phyloP scores from a whole-genome alignment of 2,113 vertebrate genomes.

The Eleginops maclovinus region DNA sequence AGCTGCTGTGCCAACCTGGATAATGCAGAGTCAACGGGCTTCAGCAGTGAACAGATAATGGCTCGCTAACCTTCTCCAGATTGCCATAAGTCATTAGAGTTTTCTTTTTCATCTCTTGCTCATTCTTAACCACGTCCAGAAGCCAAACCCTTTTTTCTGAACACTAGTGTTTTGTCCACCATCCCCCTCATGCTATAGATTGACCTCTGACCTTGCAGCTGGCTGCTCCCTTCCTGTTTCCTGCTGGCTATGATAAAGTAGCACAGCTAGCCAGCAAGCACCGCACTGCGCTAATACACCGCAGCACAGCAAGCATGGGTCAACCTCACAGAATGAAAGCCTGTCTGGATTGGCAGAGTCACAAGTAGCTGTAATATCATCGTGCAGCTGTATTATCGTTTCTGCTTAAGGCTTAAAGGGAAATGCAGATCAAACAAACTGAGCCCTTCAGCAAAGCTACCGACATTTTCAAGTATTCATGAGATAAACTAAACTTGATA shows the following conservation, averaged over 20 bases:
- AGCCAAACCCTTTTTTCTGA: conserved; percentile 45
- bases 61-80: conserved; percentile 29
- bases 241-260: conserved; percentile 76
- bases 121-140: conserved; percentile 18
- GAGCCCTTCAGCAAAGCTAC: conserved; percentile 23
- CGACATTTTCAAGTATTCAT: neutral
- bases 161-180: conserved; percentile 70
- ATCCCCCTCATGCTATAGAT: conserved; percentile 69
- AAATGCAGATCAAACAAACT: conserved; percentile 45
- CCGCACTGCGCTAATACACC: conserved; percentile 52
- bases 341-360: conserved; percentile 55
- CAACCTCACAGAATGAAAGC: conserved; percentile 51
- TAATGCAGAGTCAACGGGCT: conserved; percentile 28
- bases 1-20: conserved; percentile 34
- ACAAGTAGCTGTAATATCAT: conserved; percentile 63
- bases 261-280: conserved; percentile 59
- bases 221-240: conserved; percentile 82
- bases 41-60: neutral
- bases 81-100: neutral
- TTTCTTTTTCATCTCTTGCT: conserved; percentile 18
- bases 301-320: conserved; percentile 64
- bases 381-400: conserved; percentile 58
- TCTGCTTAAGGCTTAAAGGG: conserved; percentile 30
- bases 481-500: neutral
- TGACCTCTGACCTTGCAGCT: conserved; percentile 79